Conservation (phyloP, 2,888 invertebrate species). For the Phasia obesa region DNA sequence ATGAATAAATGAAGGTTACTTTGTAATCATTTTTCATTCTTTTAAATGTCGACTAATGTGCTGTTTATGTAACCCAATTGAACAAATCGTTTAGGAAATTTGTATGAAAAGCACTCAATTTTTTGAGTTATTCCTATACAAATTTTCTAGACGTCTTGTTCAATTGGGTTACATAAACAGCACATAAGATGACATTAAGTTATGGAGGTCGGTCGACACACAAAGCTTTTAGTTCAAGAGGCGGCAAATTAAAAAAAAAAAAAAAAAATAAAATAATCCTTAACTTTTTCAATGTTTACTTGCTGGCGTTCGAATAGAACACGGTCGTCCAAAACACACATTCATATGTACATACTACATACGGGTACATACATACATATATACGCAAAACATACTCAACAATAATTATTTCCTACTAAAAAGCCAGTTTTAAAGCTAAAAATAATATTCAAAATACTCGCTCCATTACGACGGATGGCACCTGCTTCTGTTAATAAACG, state of each 20-base stretch:
- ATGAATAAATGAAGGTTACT: background rate
- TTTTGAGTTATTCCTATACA: too few relatives aligned
- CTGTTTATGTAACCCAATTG: too few relatives aligned
- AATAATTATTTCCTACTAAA: constrained; percentile 67
- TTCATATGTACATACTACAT: background rate
- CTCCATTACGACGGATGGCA: constrained; percentile 51
- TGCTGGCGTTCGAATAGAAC: constrained; percentile 6
- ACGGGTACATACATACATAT: background rate
- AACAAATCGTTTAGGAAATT: too few relatives aligned
- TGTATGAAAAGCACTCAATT: too few relatives aligned
- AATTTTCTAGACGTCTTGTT: too few relatives aligned
- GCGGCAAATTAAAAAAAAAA: constrained; percentile 51
- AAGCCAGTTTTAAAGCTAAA: constrained; percentile 66
- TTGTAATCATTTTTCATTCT: constrained; percentile 11
- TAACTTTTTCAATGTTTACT: constrained; percentile 6
- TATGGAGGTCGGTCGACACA: constrained; percentile 24
- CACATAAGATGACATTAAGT: background rate
- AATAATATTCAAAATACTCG: constrained; percentile 57
- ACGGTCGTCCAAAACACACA: background rate
- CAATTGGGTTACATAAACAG: too few relatives aligned
- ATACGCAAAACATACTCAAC: constrained; percentile 10
- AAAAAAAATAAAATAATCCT: constrained; percentile 23
- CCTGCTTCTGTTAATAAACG: constrained; percentile 59
- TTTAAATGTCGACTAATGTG: constrained; percentile 37
- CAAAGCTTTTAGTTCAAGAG: constrained; percentile 43